Evolutionary conservation across 2,113 vertebrate genomes (phyloP), one percentile per base, ranked within the genome.

Genomic region (Micromys minutus): DNA sequence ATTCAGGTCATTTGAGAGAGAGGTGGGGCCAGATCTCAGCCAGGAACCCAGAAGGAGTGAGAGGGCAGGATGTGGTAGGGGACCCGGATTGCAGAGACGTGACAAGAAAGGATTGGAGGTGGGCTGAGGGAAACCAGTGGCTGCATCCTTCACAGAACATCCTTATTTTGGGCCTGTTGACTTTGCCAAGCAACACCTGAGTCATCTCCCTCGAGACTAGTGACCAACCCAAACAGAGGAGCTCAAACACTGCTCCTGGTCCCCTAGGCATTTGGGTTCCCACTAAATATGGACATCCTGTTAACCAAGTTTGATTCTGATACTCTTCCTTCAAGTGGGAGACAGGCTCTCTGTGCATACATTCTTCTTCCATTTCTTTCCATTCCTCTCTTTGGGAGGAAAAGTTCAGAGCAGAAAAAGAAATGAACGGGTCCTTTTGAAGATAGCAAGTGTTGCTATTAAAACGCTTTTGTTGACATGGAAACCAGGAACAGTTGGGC

Each of bases 191-290:
- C 19, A 61, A 92, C 85, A 13, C 92, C 95, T 98, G 96, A 98
- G 95, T 98, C 97, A 97, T 96, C n/a, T 24, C 65, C 93, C 79
- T 94, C 0, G 9, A 92, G 77, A 96, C 89, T 29, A 74, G 76
- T 93, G 90, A 97, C 93, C 93, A 96, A 93, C 55, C 39, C 87
- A 96, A 97, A 98, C n/a, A 97, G 94, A 97, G 36, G 63, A 42
- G 7, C 72, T 91, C 72, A 97, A 47, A 86, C n/a, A 81, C 74
- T 61, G 26, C 42, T n/a, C 31, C 93, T 79, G 75, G 88, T 39
- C 15, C 76, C 50, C 7, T 29, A 90, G 89, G 69, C 77, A 65
- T 86, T n/a, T 83, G 94, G 91, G 92, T 22, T 24, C 61, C 90
- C 93, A 86, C 76, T 65, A 86, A 83, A 57, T 90, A 65, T 88